phyloP scores from a whole-genome alignment of 2,888 invertebrate species.

The Aspidiotus destructor region DNA sequence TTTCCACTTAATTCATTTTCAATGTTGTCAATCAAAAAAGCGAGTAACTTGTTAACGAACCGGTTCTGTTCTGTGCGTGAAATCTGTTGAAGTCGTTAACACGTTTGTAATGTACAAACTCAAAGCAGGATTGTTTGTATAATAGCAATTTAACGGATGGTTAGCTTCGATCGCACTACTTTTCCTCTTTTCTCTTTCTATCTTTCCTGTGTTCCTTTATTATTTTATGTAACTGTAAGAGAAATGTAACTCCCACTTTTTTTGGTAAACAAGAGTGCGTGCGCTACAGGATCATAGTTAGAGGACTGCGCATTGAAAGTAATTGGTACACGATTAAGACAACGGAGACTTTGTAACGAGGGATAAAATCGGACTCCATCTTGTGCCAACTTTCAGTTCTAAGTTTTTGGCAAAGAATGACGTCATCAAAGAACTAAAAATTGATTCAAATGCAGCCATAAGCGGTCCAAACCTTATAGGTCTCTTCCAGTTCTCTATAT shows the following conservation, averaged over 20 bases:
- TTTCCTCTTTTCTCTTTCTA: slow-evolving; percentile 7
- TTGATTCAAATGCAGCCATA: too few relatives aligned
- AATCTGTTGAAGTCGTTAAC: slow-evolving; percentile 28
- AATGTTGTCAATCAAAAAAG: slow-evolving; percentile 27
- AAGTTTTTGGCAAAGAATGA: too few relatives aligned
- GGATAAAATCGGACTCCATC: too few relatives aligned
- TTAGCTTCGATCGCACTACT: slow-evolving; percentile 20
- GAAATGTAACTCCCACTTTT: neutral
- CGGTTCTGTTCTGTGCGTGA: slow-evolving; percentile 25
- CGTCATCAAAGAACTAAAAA: too few relatives aligned
- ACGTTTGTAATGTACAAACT: slow-evolving; percentile 25
- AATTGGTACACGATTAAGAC: too few relatives aligned
- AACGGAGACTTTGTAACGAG: too few relatives aligned
- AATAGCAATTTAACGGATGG: slow-evolving; percentile 20
- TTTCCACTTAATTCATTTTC: slow-evolving; percentile 23
- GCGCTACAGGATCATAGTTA: too few relatives aligned
- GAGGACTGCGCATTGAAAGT: too few relatives aligned
- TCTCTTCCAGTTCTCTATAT: too few relatives aligned
- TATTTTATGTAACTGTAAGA: neutral
- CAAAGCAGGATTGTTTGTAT: slow-evolving; percentile 23
- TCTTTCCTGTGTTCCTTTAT: neutral
- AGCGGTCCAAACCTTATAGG: too few relatives aligned
- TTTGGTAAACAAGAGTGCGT: neutral
- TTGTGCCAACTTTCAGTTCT: too few relatives aligned
- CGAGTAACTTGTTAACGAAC: slow-evolving; percentile 26